Percentiles rank a stretch among this genome's conserved stretches.
These are phyloP conservation scores for Choristoneura rosaceana DNA, from an alignment of 2,888 invertebrate genomes.

Conservation along the genomic window DNA sequence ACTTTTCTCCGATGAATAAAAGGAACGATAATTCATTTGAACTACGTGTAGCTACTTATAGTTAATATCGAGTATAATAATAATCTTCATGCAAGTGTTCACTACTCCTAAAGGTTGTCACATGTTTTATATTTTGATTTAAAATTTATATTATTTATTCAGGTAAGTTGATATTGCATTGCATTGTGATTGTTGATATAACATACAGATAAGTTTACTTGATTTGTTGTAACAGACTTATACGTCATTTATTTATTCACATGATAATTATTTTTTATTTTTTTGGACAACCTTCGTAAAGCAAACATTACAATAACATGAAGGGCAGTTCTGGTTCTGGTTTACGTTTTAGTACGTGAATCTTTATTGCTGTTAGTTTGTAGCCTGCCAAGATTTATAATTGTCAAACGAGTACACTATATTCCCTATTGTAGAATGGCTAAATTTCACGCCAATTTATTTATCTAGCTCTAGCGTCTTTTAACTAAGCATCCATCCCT, in stretches of 20 bases:
- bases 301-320: not conserved
- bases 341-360: too few relatives aligned
- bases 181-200: too few relatives aligned
- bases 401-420: not conserved
- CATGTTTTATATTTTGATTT: not conserved
- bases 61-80: not conserved
- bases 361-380: not conserved
- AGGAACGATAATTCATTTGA: not conserved
- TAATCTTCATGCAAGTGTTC: not conserved
- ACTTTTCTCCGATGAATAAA: constrained; percentile 11
- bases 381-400: not conserved
- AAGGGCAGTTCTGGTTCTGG: not conserved
- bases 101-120: not conserved
- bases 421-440: not conserved
- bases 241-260: not conserved
- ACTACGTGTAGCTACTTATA: not conserved
- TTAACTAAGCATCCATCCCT: not conserved
- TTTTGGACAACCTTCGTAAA: not conserved
- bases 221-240: not conserved
- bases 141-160: not conserved
- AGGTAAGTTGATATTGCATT: not conserved
- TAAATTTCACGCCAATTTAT: constrained; percentile 5
- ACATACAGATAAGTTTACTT: too few relatives aligned
- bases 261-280: not conserved
- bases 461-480: constrained; percentile 27